A percentile compares a stretch with the other conserved stretches of the same genome.
phyloP scores from a whole-genome alignment of 2,888 invertebrate genomes.

The Ctenicera cuprea region DNA sequence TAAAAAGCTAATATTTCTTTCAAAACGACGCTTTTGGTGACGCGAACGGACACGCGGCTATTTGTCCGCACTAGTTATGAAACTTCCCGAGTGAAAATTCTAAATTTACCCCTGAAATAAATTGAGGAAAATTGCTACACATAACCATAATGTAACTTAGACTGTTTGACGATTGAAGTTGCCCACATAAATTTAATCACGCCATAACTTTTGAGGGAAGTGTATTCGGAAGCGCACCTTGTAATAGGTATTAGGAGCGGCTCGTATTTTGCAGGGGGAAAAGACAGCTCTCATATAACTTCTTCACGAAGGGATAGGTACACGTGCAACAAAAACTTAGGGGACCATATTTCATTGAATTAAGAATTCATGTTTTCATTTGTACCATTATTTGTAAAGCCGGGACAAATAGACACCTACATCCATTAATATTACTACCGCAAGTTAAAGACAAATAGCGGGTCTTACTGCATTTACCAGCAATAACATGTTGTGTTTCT shows the following conservation, averaged over 20 bases:
- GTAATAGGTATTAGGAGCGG: background rate
- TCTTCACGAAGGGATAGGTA: background rate
- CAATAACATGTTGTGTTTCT: too few relatives aligned
- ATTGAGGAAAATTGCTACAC: background rate
- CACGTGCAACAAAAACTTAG: background rate
- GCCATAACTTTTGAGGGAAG: background rate
- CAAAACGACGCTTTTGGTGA: constrained; percentile 11
- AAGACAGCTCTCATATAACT: constrained; percentile 8
- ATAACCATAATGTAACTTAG: background rate
- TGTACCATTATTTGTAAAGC: background rate
- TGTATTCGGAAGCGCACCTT: constrained; percentile 2
- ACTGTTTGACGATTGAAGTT: constrained; percentile 10
- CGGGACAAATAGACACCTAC: too few relatives aligned
- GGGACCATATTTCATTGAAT: background rate
- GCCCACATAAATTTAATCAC: background rate
- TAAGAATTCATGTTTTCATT: background rate
- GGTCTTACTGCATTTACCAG: too few relatives aligned
- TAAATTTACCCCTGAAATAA: background rate
- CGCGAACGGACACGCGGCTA: background rate
- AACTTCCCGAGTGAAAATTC: background rate
- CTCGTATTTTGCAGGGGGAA: constrained; percentile 14
- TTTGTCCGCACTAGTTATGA: background rate
- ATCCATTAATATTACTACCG: too few relatives aligned
- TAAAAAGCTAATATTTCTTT: constrained; percentile 12
- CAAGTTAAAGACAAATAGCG: too few relatives aligned